Conservation (phyloP, 1,140 invertebrate species). For the Macrotrachela quadricornifera region DNA sequence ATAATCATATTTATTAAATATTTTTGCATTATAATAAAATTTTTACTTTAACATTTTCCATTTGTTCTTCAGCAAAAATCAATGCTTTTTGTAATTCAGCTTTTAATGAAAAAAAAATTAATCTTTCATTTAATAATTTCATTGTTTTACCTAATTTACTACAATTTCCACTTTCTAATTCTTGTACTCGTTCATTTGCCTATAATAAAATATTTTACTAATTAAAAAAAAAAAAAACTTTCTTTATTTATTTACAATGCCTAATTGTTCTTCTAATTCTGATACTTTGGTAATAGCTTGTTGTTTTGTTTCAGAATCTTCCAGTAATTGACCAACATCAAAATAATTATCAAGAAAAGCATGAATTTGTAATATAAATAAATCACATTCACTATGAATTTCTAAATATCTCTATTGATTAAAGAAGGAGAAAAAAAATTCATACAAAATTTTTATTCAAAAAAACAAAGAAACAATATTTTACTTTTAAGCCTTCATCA, state of each 20-base stretch:
- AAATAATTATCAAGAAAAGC: slow-evolving; percentile 95
- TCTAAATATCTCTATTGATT: slow-evolving; percentile 43
- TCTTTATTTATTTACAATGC: slow-evolving; percentile 40
- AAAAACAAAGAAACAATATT: slow-evolving; percentile 10
- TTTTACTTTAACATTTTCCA: slow-evolving; percentile 42
- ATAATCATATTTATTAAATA: too few species aligned
- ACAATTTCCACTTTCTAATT: slow-evolving; percentile 61
- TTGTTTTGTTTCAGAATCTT: slow-evolving; percentile 89
- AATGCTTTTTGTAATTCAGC: neutral
- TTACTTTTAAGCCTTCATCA: slow-evolving; percentile 68
- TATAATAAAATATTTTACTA: slow-evolving; percentile 20
- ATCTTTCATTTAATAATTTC: neutral
- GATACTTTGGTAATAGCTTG: slow-evolving; percentile 69
- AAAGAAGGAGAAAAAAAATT: neutral
- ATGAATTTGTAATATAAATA: slow-evolving; percentile 74
- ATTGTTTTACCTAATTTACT: slow-evolving; percentile 39
- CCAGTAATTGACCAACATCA: slow-evolving; percentile 83
- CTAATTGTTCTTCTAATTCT: slow-evolving; percentile 74
- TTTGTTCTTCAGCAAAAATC: neutral
- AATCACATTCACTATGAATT: slow-evolving; percentile 68
- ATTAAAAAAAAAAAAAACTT: neutral
- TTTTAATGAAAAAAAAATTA: neutral
- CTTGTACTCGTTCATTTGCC: slow-evolving; percentile 54
- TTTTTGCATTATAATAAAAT: neutral
- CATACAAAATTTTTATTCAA: too few species aligned